A percentile compares a stretch with the other conserved stretches of the same genome.
These are phyloP conservation scores for Hephaestus fuliginosus DNA, from an alignment of 2,797 vertebrate genomes.

Conservation along the genomic window DNA sequence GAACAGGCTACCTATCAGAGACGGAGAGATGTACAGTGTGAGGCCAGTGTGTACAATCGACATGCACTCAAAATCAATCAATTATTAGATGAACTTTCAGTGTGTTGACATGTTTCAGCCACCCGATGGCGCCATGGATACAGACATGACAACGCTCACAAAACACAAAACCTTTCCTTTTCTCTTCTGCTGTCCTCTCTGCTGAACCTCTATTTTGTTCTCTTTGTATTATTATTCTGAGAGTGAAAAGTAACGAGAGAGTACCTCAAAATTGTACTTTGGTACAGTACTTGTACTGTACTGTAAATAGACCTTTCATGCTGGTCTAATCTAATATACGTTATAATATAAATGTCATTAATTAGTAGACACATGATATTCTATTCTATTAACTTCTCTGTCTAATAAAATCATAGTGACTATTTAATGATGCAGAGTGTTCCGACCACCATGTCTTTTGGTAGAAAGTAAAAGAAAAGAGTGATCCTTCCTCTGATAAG, in stretches of 20 bases:
- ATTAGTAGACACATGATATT: background rate
- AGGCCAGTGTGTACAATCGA: no score
- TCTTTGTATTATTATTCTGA: background rate
- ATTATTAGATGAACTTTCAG: background rate
- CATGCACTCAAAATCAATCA: background rate
- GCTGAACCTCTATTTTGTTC: background rate
- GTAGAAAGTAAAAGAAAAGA: background rate
- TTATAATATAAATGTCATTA: background rate
- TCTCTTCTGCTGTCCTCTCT: background rate
- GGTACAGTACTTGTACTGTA: background rate
- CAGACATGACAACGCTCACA: background rate
- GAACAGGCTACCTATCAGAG: constrained; percentile 32
- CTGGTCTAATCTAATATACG: background rate
- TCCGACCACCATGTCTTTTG: background rate
- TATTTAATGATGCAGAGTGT: background rate
- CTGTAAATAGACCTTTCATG: background rate
- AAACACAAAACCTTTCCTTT: background rate
- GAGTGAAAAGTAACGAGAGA: background rate
- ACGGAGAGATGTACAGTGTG: background rate
- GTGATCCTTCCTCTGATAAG: background rate
- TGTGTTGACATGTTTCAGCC: constrained; percentile 29
- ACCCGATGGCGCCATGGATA: constrained; percentile 41
- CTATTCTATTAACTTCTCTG: background rate
- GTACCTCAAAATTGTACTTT: background rate
- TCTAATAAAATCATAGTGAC: background rate